Evolutionary conservation across 2,113 vertebrate species (phyloP).

Genomic region (Gyps fulvus): DNA sequence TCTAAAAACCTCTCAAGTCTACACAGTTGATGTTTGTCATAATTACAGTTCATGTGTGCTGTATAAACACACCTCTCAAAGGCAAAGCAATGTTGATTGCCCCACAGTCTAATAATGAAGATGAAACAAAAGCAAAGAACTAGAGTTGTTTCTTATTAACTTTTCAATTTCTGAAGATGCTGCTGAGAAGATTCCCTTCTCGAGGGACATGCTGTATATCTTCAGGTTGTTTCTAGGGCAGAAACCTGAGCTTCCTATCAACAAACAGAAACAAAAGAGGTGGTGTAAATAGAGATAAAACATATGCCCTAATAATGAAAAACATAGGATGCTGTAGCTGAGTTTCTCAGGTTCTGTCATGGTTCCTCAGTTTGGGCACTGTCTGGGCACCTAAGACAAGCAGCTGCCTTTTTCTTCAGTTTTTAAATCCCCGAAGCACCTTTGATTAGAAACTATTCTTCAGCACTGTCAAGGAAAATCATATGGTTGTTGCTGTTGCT

Average conservation of each 20-base stretch:
- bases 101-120: neutral
- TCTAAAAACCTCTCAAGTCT: neutral
- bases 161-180: neutral
- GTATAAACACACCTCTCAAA: neutral
- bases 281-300: neutral
- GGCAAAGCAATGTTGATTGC: neutral
- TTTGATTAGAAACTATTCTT: neutral
- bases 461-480: neutral
- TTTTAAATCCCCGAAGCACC: neutral
- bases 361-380: neutral
- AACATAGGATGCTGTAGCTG: neutral
- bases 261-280: neutral
- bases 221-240: neutral
- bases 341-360: neutral
- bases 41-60: neutral
- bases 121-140: neutral
- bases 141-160: neutral
- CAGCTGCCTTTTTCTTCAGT: neutral
- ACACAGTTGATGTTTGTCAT: neutral
- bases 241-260: neutral
- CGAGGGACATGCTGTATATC: neutral
- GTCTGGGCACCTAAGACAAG: neutral
- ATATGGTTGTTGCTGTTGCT: neutral
- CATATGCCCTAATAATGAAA: neutral
- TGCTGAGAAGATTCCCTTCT: neutral